Conservation (phyloP, 2,888 invertebrate species). For the Lepetodrilus schrolli region DNA sequence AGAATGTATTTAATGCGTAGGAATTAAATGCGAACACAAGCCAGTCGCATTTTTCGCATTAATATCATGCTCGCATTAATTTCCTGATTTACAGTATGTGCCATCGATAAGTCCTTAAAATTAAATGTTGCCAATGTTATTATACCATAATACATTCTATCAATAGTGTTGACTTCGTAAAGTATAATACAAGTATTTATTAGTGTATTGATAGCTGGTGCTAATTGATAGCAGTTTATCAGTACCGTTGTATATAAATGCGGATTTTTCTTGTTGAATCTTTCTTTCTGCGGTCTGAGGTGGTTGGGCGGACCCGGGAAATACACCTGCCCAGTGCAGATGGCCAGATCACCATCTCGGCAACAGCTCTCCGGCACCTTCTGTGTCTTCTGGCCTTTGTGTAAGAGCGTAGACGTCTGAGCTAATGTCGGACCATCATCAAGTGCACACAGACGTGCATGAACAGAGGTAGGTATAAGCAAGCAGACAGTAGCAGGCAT, state of each 20-base stretch:
- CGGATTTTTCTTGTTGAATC: slow-evolving; percentile 48
- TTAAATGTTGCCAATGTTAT: too few species aligned
- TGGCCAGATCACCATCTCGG: slow-evolving; percentile 47
- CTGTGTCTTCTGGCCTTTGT: neutral
- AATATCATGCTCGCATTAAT: too few species aligned
- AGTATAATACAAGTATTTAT: too few species aligned
- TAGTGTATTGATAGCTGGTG: too few species aligned
- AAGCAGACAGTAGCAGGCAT: neutral
- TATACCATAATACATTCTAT: too few species aligned
- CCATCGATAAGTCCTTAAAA: too few species aligned
- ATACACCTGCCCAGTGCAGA: slow-evolving; percentile 58
- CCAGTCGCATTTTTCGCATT: too few species aligned
- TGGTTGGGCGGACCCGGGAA: slow-evolving; percentile 51
- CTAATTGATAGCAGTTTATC: too few species aligned
- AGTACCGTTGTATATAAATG: slow-evolving; percentile 58
- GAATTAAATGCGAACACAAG: too few species aligned
- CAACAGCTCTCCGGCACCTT: slow-evolving; percentile 66
- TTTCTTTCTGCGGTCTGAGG: slow-evolving; percentile 31
- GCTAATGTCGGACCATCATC: neutral
- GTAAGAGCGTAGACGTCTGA: neutral
- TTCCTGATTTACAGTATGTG: too few species aligned
- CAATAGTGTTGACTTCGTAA: too few species aligned
- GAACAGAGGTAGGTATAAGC: neutral
- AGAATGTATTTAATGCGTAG: too few species aligned
- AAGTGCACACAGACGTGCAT: neutral